Percentiles rank a stretch among this genome's conserved stretches.
Conservation (phyloP, 2,888 invertebrate species). For the Drosophila lacicola region DNA sequence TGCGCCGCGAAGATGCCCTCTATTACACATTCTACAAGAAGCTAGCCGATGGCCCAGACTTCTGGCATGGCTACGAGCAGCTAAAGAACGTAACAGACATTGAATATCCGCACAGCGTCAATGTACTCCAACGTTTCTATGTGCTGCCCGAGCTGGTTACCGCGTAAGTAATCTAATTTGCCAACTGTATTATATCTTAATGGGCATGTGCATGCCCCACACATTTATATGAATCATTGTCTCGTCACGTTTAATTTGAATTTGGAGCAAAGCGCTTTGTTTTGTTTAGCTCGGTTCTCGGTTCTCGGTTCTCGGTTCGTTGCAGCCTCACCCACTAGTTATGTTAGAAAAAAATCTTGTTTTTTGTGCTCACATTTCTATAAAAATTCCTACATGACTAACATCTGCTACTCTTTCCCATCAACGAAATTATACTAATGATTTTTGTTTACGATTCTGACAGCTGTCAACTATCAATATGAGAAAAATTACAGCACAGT, state of each 20-base stretch:
- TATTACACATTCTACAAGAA: constrained; percentile 96
- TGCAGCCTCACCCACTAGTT: too few relatives aligned
- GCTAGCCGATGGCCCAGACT: constrained; percentile 88
- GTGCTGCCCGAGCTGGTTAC: constrained; percentile 92
- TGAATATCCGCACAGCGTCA: constrained; percentile 92
- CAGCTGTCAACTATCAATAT: too few relatives aligned
- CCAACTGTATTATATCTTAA: neutral
- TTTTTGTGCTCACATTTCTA: too few relatives aligned
- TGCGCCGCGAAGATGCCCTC: constrained; percentile 95
- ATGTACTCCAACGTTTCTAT: constrained; percentile 93
- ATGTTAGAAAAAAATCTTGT: too few relatives aligned
- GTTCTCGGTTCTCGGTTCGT: too few relatives aligned
- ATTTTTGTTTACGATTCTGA: too few relatives aligned
- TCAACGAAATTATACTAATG: too few relatives aligned
- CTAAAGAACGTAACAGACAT: constrained; percentile 91
- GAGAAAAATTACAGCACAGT: too few relatives aligned
- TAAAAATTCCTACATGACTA: too few relatives aligned
- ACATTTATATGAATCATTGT: neutral
- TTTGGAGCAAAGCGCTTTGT: neutral
- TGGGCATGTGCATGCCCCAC: neutral
- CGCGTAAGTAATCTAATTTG: constrained; percentile 69
- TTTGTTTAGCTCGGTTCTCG: too few relatives aligned
- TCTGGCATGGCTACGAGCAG: constrained; percentile 88
- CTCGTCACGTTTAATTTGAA: neutral
- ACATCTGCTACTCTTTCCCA: too few relatives aligned